A percentile compares a stretch with the other conserved stretches of the same genome.
Conservation (phyloP, 2,113 vertebrate genomes). For the Cyphomyrus plagiostoma region DNA sequence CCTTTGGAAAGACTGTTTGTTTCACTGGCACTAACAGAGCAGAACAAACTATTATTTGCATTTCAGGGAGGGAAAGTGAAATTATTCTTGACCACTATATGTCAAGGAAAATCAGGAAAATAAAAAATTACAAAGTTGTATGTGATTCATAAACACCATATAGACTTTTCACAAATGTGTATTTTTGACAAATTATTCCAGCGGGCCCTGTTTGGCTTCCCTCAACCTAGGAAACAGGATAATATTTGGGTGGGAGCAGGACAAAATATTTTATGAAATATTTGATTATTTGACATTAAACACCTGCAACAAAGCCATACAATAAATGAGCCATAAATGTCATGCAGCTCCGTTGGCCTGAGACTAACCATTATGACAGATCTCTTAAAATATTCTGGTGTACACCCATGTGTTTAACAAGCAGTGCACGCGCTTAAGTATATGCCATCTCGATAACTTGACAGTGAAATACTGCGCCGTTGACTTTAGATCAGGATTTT, state of each 20-base stretch:
- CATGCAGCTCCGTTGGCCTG: not conserved
- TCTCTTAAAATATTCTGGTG: not conserved
- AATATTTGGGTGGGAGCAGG: not conserved
- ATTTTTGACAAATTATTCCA: not conserved
- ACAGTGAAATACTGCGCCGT: not conserved
- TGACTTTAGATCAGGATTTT: not conserved
- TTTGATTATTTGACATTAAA: not conserved
- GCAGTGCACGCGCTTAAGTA: not conserved
- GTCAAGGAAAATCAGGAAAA: not conserved
- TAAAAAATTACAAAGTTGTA: not conserved
- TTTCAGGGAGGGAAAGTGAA: not conserved
- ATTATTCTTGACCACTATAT: not conserved
- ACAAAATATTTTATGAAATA: not conserved
- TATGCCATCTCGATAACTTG: not conserved
- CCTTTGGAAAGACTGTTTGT: not conserved
- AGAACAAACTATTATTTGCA: not conserved
- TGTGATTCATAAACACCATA: not conserved
- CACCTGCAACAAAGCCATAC: not conserved
- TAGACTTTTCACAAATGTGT: not conserved
- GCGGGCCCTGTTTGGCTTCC: not conserved
- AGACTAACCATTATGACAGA: not conserved
- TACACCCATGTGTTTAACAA: not conserved
- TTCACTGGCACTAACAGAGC: not conserved
- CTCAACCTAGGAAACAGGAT: not conserved
- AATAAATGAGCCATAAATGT: not conserved